Conservation (phyloP, 2,888 invertebrate species). For the Dryococelus australis region DNA sequence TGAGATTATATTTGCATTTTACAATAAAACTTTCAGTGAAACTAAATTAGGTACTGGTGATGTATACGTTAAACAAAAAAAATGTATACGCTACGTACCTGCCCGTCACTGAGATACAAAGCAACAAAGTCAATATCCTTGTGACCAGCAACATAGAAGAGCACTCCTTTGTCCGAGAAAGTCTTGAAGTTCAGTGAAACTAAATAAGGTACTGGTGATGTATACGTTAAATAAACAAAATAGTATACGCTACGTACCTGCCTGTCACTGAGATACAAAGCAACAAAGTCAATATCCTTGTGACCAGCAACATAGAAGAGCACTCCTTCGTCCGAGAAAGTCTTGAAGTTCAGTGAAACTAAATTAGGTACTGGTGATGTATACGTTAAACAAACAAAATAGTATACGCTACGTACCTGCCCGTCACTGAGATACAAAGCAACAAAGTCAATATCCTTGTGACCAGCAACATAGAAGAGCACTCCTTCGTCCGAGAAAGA, state of each 20-base stretch:
- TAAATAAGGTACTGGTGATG: no score
- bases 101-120: conserved; percentile 76
- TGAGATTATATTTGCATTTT: no score
- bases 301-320: conserved; percentile 80
- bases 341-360: conserved; percentile 82
- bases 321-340: conserved; percentile 77
- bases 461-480: conserved; percentile 78
- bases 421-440: conserved; percentile 80
- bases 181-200: conserved; percentile 84
- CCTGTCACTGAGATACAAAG: conserved; percentile 78
- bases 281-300: conserved; percentile 72
- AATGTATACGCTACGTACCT: conserved; percentile 60
- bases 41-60: no score
- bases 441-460: conserved; percentile 73
- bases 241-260: conserved; percentile 68
- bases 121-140: conserved; percentile 75
- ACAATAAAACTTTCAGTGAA: no score
- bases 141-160: conserved; percentile 80
- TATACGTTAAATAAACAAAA: no score
- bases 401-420: conserved; percentile 60
- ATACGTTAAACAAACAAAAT: no score
- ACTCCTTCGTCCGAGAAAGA: conserved; percentile 80
- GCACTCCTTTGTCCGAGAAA: conserved; percentile 75
- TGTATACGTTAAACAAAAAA: no score
- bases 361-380: no score